Evolutionary conservation across 2,888 invertebrate species (phyloP).

Genomic region (Aspidapion aeneum): DNA sequence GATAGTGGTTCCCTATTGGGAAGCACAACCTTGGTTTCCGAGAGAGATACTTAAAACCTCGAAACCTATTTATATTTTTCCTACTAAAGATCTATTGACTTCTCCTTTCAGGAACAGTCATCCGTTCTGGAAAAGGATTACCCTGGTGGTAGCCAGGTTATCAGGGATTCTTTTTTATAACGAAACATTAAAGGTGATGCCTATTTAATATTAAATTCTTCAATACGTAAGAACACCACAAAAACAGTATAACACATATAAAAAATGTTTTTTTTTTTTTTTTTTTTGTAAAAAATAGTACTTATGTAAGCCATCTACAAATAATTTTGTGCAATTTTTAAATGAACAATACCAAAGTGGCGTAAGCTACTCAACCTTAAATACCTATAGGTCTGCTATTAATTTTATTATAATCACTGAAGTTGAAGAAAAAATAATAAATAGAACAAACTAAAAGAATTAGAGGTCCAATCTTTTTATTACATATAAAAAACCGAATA

Average conservation of each 20-base stretch:
- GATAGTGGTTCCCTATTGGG: no score
- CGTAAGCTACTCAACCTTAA: no score
- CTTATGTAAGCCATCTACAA: neutral
- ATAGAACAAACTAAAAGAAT: neutral
- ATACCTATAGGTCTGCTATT: neutral
- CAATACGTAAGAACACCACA: neutral
- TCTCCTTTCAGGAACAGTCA: no score
- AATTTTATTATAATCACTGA: neutral
- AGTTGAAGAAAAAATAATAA: conserved; percentile 3
- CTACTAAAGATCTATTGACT: neutral
- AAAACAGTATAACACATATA: neutral
- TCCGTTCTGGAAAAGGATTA: no score
- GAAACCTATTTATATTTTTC: neutral
- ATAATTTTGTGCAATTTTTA: no score
- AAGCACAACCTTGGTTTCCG: neutral
- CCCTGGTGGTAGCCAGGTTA: neutral
- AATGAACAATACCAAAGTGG: no score
- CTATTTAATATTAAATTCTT: neutral
- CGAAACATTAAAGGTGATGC: neutral
- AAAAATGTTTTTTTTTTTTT: neutral
- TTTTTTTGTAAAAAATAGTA: neutral
- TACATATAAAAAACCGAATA: conserved; percentile 6
- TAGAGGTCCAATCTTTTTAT: neutral
- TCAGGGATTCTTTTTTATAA: neutral
- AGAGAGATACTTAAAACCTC: neutral